A percentile compares a stretch with the other conserved stretches of the same genome.
Conservation (phyloP, 2,113 vertebrate genomes). For the Romanogobio albipinnatus region DNA sequence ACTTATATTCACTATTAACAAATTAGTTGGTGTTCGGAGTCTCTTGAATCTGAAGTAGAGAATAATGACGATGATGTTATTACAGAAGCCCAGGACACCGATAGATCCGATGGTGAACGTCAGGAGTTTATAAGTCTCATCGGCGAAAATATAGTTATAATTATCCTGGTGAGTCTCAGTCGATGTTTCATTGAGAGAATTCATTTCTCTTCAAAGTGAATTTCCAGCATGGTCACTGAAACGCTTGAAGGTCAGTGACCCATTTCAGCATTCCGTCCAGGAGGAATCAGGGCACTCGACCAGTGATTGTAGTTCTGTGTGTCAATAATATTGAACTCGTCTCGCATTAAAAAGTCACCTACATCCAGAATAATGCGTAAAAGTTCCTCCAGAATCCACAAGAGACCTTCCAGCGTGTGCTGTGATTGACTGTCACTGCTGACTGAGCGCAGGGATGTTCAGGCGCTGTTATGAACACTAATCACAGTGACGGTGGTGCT, state of each 20-base stretch:
- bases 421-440: not conserved
- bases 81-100: conserved; percentile 83
- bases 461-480: not conserved
- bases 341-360: conserved; percentile 6
- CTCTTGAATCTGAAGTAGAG: conserved; percentile 85
- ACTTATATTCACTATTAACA: conserved; percentile 85
- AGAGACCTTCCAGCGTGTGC: not conserved
- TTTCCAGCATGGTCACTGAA: conserved; percentile 62
- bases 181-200: conserved; percentile 68
- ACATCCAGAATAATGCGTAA: not conserved
- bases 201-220: conserved; percentile 69
- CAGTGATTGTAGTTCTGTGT: conserved; percentile 30
- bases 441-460: not conserved
- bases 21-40: conserved; percentile 84
- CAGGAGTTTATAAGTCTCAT: conserved; percentile 83
- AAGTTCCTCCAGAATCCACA: not conserved
- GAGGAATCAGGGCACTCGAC: conserved; percentile 63
- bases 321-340: conserved; percentile 30
- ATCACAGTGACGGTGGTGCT: not conserved
- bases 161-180: conserved; percentile 61
- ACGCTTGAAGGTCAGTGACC: conserved; percentile 51
- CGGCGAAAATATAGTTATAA: conserved; percentile 74
- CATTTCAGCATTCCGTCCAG: conserved; percentile 43
- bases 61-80: conserved; percentile 82
- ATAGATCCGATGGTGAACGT: conserved; percentile 83